Evolutionary conservation across 2,888 invertebrate species (phyloP).

Genomic region (Cryptus armator): DNA sequence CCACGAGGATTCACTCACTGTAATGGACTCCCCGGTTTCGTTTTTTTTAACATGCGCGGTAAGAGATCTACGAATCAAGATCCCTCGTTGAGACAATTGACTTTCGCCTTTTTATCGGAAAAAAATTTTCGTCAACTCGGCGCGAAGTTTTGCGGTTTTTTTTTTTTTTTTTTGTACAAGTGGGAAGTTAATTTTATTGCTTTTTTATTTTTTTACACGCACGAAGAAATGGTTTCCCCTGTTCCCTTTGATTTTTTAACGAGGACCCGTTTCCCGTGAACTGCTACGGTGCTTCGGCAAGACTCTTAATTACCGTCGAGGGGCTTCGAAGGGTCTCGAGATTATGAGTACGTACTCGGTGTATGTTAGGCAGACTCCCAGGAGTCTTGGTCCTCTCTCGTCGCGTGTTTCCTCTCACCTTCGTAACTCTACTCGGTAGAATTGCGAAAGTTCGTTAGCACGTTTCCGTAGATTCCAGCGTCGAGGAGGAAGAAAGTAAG

Average conservation of each 20-base stretch:
- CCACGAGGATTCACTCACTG: constrained; percentile 66
- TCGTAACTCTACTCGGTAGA: constrained; percentile 43
- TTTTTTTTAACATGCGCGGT: constrained; percentile 62
- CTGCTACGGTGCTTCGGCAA: constrained; percentile 51
- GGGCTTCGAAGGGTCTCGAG: constrained; percentile 63
- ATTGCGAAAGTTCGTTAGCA: constrained; percentile 69
- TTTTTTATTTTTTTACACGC: constrained; percentile 31
- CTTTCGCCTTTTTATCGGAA: constrained; percentile 19
- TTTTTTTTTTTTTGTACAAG: background rate
- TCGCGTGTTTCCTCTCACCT: constrained; percentile 61
- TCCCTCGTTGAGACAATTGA: constrained; percentile 24
- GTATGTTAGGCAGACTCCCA: constrained; percentile 34
- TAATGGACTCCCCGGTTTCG: constrained; percentile 68
- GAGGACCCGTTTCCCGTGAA: constrained; percentile 43
- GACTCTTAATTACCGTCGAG: constrained; percentile 68
- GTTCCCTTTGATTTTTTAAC: constrained; percentile 41
- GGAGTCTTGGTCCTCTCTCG: constrained; percentile 48
- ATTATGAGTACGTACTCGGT: constrained; percentile 64
- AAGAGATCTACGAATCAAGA: constrained; percentile 16
- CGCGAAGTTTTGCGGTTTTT: background rate
- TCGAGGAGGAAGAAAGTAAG: constrained; percentile 27
- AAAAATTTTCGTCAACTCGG: background rate
- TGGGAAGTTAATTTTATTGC: background rate
- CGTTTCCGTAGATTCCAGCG: constrained; percentile 65
- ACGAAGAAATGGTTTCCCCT: constrained; percentile 43